Percentiles rank a stretch among this genome's conserved stretches.
Evolutionary conservation across 37 sponge, comb jelly and placozoan genomes (phyloP).

Genomic region (Halichondria panicea): DNA sequence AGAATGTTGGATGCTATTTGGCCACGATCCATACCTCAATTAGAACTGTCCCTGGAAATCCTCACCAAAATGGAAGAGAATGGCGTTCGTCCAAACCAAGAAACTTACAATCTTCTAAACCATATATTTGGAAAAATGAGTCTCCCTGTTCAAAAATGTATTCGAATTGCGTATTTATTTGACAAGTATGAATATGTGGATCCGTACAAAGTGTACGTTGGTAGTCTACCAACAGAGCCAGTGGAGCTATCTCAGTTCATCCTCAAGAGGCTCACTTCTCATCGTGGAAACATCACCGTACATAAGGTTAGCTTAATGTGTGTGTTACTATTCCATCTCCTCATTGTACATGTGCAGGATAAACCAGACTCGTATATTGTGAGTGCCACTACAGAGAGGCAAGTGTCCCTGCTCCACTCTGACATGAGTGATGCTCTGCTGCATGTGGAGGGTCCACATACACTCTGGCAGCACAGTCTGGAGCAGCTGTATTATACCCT

Average conservation of each 20-base stretch:
- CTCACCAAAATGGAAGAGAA: slow-evolving; percentile 91
- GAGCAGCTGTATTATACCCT: slow-evolving; percentile 70
- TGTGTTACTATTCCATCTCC: neutral
- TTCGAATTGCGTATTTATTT: slow-evolving; percentile 84
- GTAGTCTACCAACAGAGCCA: slow-evolving; percentile 41
- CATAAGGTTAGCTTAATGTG: slow-evolving; percentile 41
- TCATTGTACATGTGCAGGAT: neutral
- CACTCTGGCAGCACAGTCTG: slow-evolving; percentile 74
- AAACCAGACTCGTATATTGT: slow-evolving; percentile 9
- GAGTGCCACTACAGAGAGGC: slow-evolving; percentile 10
- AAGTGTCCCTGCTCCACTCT: slow-evolving; percentile 26
- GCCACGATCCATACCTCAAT: slow-evolving; percentile 84
- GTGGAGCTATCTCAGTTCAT: slow-evolving; percentile 51
- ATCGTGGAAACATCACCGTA: slow-evolving; percentile 31
- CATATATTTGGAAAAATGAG: slow-evolving; percentile 78
- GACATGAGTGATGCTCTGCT: slow-evolving; percentile 27
- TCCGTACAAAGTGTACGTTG: slow-evolving; percentile 70
- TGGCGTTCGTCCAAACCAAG: slow-evolving; percentile 73
- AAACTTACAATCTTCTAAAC: slow-evolving; percentile 61
- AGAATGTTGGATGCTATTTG: slow-evolving; percentile 82
- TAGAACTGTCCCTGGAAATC: slow-evolving; percentile 79
- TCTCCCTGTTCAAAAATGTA: slow-evolving; percentile 84
- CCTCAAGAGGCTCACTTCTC: slow-evolving; percentile 47
- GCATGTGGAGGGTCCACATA: slow-evolving; percentile 82
- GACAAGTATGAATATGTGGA: slow-evolving; percentile 71